Percentiles rank a stretch among this genome's conserved stretches.
phyloP scores from a whole-genome alignment of 1,140 invertebrate genomes.

The Bombus sibiricus region DNA sequence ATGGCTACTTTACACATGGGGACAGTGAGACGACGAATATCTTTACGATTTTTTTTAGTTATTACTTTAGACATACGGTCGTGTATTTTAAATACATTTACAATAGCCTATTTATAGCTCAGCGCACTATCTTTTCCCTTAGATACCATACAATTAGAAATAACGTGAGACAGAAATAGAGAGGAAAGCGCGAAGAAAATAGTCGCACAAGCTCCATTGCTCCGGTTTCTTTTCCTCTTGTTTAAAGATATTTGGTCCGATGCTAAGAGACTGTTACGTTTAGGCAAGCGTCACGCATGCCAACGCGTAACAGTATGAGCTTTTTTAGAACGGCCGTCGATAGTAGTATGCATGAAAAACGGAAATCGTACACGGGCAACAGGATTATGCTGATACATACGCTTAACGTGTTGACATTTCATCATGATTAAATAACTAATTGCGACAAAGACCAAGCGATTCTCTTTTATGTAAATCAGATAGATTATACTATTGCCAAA shows the following conservation, averaged over 20 bases:
- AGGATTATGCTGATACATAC: neutral
- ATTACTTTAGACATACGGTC: conserved; percentile 19
- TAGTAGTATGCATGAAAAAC: conserved; percentile 18
- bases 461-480: neutral
- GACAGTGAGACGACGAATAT: neutral
- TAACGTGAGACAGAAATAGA: conserved; percentile 17
- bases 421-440: neutral
- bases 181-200: conserved; percentile 34
- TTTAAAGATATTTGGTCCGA: conserved; percentile 56
- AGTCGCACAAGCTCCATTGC: conserved; percentile 40
- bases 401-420: neutral
- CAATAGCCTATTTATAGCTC: neutral
- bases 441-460: neutral
- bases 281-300: conserved; percentile 20
- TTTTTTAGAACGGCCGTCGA: conserved; percentile 32
- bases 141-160: conserved; percentile 18
- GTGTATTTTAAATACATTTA: neutral
- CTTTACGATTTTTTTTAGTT: conserved; percentile 11
- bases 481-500: neutral
- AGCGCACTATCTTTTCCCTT: neutral
- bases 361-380: conserved; percentile 16
- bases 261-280: conserved; percentile 44
- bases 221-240: conserved; percentile 1
- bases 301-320: neutral
- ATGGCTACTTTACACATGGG: neutral